Conservation (phyloP, 2,113 vertebrate species). For the Charina bottae region DNA sequence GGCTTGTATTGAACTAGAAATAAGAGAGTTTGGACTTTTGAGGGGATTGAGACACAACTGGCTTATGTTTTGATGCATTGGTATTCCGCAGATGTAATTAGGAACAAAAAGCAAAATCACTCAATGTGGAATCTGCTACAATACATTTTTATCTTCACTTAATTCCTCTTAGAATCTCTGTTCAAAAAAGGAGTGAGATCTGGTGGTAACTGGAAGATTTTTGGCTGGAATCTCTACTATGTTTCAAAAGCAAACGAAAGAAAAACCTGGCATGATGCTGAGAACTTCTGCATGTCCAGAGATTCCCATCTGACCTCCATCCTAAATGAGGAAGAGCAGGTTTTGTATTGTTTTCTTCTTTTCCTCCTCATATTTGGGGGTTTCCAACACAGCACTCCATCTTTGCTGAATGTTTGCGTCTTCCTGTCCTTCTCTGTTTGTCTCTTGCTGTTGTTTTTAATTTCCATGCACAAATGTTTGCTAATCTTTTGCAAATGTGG, state of each 20-base stretch:
- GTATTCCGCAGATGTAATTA: not conserved
- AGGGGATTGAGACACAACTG: not conserved
- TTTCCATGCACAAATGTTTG: not conserved
- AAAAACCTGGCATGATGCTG: slow-evolving; percentile 44
- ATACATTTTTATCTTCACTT: not conserved
- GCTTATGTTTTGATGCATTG: not conserved
- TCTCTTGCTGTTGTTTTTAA: not conserved
- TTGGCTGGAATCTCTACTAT: slow-evolving; percentile 46
- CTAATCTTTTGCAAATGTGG: not conserved
- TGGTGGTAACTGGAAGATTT: slow-evolving; percentile 35
- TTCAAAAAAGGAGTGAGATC: not conserved
- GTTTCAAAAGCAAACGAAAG: slow-evolving; percentile 35
- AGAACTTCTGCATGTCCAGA: slow-evolving; percentile 25
- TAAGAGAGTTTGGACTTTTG: not conserved
- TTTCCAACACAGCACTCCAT: not conserved
- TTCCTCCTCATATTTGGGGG: not conserved
- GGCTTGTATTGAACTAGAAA: not conserved
- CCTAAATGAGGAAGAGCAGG: slow-evolving; percentile 13
- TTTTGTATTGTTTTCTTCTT: not conserved
- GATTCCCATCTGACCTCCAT: not conserved
- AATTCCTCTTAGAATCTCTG: not conserved
- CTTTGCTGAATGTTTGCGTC: not conserved
- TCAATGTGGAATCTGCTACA: not conserved
- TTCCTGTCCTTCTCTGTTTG: not conserved
- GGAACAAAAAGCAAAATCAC: not conserved